Conservation (phyloP, 2,797 vertebrate genomes). For the Semotilus atromaculatus region DNA sequence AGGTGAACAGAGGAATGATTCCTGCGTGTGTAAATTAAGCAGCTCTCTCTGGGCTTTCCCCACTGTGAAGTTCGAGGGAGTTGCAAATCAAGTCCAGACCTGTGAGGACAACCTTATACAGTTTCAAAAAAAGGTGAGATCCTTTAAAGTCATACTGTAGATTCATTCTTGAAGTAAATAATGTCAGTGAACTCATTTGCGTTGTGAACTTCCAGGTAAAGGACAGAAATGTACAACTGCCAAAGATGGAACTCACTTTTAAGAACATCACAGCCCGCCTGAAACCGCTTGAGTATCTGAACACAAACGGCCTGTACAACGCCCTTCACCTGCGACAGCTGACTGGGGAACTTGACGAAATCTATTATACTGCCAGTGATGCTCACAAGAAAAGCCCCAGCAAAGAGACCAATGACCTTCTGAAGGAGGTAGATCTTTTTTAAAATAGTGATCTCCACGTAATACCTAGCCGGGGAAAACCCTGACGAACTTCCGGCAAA, state of each 20-base stretch:
- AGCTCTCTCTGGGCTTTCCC: slow-evolving; percentile 48
- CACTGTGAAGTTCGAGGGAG: slow-evolving; percentile 16
- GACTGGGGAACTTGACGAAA: slow-evolving; percentile 64
- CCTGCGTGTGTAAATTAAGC: slow-evolving; percentile 51
- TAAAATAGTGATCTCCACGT: not conserved
- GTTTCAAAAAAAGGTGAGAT: slow-evolving; percentile 36
- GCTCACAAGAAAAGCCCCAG: slow-evolving; percentile 59
- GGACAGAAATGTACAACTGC: slow-evolving; percentile 59
- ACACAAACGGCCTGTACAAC: slow-evolving; percentile 67
- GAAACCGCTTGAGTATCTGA: slow-evolving; percentile 68
- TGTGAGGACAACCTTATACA: slow-evolving; percentile 9
- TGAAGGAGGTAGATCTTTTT: slow-evolving; percentile 65
- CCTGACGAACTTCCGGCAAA: too few species aligned
- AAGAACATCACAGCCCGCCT: slow-evolving; percentile 65
- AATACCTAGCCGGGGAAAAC: not conserved
- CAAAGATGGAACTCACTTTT: slow-evolving; percentile 62
- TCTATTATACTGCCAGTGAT: slow-evolving; percentile 59
- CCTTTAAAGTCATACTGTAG: not conserved
- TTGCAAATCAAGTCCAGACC: slow-evolving; percentile 18
- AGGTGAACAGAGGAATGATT: not conserved
- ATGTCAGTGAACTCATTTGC: not conserved
- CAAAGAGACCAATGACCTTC: slow-evolving; percentile 61
- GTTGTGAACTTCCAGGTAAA: slow-evolving; percentile 59
- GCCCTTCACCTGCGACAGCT: slow-evolving; percentile 65
- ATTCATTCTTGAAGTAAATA: not conserved